phyloP scores from a whole-genome alignment of 2,888 invertebrate species.

The Calliopum simillimum region DNA sequence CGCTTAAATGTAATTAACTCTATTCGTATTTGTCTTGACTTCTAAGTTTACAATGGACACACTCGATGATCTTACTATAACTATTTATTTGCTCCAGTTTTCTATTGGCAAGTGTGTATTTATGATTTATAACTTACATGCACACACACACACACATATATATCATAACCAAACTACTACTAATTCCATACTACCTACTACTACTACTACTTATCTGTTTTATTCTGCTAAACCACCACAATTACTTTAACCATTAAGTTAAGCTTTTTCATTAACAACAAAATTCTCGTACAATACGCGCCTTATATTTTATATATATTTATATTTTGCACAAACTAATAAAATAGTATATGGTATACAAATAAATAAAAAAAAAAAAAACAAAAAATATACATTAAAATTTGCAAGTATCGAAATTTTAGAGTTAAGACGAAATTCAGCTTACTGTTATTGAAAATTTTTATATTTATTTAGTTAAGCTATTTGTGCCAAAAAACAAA shows the following conservation, averaged over 20 bases:
- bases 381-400: slow-evolving; percentile 31
- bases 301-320: neutral
- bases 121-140: slow-evolving; percentile 21
- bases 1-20: neutral
- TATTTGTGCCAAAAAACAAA: slow-evolving; percentile 27
- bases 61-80: slow-evolving; percentile 29
- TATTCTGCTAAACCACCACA: slow-evolving; percentile 17
- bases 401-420: slow-evolving; percentile 29
- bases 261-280: slow-evolving; percentile 30
- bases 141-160: slow-evolving; percentile 9
- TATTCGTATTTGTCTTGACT: neutral
- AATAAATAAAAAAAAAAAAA: neutral
- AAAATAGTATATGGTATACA: neutral
- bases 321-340: slow-evolving; percentile 15
- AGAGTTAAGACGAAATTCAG: slow-evolving; percentile 26
- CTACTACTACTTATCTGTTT: neutral
- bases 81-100: neutral
- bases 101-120: slow-evolving; percentile 11
- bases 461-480: slow-evolving; percentile 35
- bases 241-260: slow-evolving; percentile 23
- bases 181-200: slow-evolving; percentile 20
- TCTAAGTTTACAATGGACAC: slow-evolving; percentile 5
- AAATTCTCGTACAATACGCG: neutral
- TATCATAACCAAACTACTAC: slow-evolving; percentile 28
- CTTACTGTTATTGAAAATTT: slow-evolving; percentile 30